A percentile compares a stretch with the other conserved stretches of the same genome.
Evolutionary conservation across 2,888 invertebrate species (phyloP).

Genomic region (Microctonus brassicae): DNA sequence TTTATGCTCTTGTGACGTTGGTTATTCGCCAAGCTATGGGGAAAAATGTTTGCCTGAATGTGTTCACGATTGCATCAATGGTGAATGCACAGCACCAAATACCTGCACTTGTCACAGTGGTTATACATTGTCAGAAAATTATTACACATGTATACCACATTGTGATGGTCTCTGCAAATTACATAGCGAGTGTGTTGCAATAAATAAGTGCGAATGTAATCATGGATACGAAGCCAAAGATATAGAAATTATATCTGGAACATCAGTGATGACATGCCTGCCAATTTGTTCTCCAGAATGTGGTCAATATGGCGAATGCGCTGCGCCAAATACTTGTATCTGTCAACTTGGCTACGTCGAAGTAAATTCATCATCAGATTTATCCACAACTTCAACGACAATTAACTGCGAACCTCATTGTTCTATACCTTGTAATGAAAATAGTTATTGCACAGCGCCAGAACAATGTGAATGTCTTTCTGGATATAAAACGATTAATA

Average conservation of each 20-base stretch:
- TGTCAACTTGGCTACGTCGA: neutral
- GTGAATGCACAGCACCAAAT: conserved; percentile 67
- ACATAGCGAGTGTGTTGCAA: conserved; percentile 25
- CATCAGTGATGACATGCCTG: neutral
- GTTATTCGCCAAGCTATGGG: conserved; percentile 24
- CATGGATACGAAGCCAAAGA: conserved; percentile 30
- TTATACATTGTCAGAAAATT: conserved; percentile 53
- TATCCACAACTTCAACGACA: neutral
- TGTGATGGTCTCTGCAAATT: conserved; percentile 33
- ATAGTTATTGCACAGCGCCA: conserved; percentile 33
- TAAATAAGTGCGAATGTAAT: conserved; percentile 33
- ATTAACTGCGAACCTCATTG: conserved; percentile 2
- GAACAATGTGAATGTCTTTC: conserved; percentile 30
- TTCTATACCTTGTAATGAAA: neutral
- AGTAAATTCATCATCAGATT: neutral
- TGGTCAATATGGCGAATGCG: conserved; percentile 65
- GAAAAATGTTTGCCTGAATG: conserved; percentile 64
- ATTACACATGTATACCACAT: conserved; percentile 20
- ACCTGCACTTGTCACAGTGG: conserved; percentile 61
- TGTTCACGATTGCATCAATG: conserved; percentile 63
- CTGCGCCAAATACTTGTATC: conserved; percentile 43
- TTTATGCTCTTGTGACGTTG: conserved; percentile 34
- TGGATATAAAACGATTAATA: conserved; percentile 25
- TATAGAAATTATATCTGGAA: neutral
- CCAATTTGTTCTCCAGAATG: neutral